A percentile compares a stretch with the other conserved stretches of the same genome.
Evolutionary conservation across 1,140 invertebrate species (phyloP).

Genomic region (Oryzaephilus surinamensis): DNA sequence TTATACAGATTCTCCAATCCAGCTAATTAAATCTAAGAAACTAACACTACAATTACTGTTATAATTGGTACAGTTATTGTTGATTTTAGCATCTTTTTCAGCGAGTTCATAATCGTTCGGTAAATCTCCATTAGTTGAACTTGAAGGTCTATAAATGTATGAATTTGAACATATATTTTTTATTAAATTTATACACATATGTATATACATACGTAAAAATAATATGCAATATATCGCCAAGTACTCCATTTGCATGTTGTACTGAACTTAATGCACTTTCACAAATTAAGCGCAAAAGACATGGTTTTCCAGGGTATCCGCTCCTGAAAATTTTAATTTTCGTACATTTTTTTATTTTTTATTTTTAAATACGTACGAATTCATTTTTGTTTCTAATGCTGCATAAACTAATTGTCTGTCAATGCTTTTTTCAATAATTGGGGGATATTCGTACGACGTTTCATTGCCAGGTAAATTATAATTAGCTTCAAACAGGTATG

Average conservation of each 20-base stretch:
- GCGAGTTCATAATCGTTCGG: slow-evolving; percentile 43
- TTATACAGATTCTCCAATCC: slow-evolving; percentile 10
- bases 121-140: slow-evolving; percentile 42
- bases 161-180: background rate
- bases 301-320: slow-evolving; percentile 40
- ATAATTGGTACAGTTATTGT: slow-evolving; percentile 32
- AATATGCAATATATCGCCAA: slow-evolving; percentile 40
- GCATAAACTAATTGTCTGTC: slow-evolving; percentile 24
- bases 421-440: slow-evolving; percentile 21
- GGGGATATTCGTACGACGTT: slow-evolving; percentile 27
- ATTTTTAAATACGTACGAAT: slow-evolving; percentile 37
- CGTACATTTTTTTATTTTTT: background rate
- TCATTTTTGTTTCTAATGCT: slow-evolving; percentile 23
- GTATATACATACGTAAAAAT: slow-evolving; percentile 38
- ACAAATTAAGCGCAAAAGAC: slow-evolving; percentile 38
- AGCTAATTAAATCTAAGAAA: slow-evolving; percentile 29
- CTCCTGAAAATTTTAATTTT: slow-evolving; percentile 12
- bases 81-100: slow-evolving; percentile 36
- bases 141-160: slow-evolving; percentile 40
- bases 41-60: slow-evolving; percentile 24
- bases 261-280: slow-evolving; percentile 35
- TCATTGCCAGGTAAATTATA: slow-evolving; percentile 45
- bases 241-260: slow-evolving; percentile 36
- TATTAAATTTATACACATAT: slow-evolving; percentile 1
- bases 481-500: slow-evolving; percentile 65